These are phyloP conservation scores for Heliopora coerulea DNA, from an alignment of 92 coral and sea anemone species.

Conservation along the genomic window DNA sequence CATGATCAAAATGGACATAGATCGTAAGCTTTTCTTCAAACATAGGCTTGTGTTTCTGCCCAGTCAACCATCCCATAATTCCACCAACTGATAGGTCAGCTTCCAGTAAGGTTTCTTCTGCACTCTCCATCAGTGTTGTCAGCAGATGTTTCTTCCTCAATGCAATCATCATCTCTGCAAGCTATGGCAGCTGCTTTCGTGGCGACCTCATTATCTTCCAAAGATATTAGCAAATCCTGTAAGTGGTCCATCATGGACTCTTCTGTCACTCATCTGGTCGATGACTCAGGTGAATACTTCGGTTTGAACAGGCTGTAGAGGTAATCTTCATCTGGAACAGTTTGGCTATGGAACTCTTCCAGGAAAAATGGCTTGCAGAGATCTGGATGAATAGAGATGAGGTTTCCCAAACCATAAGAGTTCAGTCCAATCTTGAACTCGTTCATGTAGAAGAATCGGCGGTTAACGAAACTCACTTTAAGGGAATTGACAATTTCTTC, in stretches of 20 bases:
- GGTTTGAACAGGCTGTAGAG: slow-evolving; percentile 34
- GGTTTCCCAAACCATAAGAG: slow-evolving; percentile 42
- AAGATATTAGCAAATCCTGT: slow-evolving; percentile 40
- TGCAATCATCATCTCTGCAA: slow-evolving; percentile 18
- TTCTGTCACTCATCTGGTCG: slow-evolving; percentile 33
- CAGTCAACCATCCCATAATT: slow-evolving; percentile 34
- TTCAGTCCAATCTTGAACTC: slow-evolving; percentile 44
- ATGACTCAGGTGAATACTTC: slow-evolving; percentile 31
- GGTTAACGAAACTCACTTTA: slow-evolving; percentile 49
- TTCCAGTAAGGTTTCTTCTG: slow-evolving; percentile 2
- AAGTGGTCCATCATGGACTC: slow-evolving; percentile 46
- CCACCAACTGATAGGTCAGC: slow-evolving; percentile 34
- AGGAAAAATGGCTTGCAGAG: slow-evolving; percentile 44
- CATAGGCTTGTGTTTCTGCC: slow-evolving; percentile 6
- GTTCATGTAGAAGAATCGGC: slow-evolving; percentile 43
- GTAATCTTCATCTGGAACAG: slow-evolving; percentile 44
- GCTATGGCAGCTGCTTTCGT: slow-evolving; percentile 34
- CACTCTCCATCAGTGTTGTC: background rate
- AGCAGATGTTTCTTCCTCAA: background rate
- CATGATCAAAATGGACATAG: slow-evolving; percentile 21
- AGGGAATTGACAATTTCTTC: slow-evolving; percentile 45
- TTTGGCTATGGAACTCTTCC: slow-evolving; percentile 24
- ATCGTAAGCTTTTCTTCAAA: background rate
- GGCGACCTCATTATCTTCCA: slow-evolving; percentile 37
- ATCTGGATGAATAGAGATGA: slow-evolving; percentile 39